Percentiles rank a stretch among this genome's conserved stretches.
These are phyloP conservation scores for Ennomos erosarius DNA, from an alignment of 2,888 invertebrate species.

Conservation along the genomic window DNA sequence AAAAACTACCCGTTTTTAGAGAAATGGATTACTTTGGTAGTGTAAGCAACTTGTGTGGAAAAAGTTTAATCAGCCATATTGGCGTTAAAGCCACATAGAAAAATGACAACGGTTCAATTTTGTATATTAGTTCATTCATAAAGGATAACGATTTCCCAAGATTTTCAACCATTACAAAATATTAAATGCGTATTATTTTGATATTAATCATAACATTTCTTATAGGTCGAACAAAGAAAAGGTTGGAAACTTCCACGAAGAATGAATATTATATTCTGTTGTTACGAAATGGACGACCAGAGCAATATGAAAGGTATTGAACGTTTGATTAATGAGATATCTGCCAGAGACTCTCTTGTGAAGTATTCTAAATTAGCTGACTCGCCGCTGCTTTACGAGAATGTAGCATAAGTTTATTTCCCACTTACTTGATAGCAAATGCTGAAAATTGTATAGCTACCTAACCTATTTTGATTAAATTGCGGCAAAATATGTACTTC, in stretches of 20 bases:
- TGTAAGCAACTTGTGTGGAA: no score
- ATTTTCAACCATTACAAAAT: conserved; percentile 5
- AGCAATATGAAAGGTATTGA: conserved; percentile 25
- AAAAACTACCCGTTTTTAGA: no score
- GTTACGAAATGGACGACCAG: conserved; percentile 16
- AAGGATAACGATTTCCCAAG: not conserved
- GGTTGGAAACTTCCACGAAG: conserved; percentile 2
- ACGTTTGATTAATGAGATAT: conserved; percentile 24
- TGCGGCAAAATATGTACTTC: no score
- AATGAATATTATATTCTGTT: conserved; percentile 22
- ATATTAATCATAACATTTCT: conserved; percentile 19
- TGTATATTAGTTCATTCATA: no score
- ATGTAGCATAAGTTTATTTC: no score
- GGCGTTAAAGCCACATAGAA: no score
- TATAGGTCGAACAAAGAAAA: conserved; percentile 10
- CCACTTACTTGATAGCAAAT: no score
- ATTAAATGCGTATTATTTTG: conserved; percentile 17
- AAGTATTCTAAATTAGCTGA: conserved; percentile 4
- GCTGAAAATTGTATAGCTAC: no score
- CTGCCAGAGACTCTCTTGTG: conserved; percentile 12
- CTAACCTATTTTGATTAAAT: no score
- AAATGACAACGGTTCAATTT: conserved; percentile 1
- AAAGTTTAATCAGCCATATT: no score
- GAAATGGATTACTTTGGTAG: no score
- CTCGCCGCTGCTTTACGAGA: no score